Percentiles rank a stretch among this genome's conserved stretches.
phyloP scores from a whole-genome alignment of 1,140 invertebrate genomes.

The Drosophila eugracilis region DNA sequence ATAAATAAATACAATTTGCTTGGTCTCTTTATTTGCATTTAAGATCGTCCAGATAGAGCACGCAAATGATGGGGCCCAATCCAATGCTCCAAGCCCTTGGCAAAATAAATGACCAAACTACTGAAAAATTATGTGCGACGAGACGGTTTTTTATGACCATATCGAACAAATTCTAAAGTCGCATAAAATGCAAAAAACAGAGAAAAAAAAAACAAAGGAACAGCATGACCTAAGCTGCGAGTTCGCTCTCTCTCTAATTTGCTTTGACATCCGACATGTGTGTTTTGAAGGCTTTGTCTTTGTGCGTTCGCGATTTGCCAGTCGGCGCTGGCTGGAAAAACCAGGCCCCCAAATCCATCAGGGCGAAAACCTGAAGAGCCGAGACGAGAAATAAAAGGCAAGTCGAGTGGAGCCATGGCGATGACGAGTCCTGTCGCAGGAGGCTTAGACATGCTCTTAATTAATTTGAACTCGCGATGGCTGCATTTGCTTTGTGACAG shows the following conservation, averaged over 20 bases:
- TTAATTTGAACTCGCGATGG: constrained; percentile 66
- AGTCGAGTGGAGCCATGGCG: constrained; percentile 3
- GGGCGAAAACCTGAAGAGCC: constrained; percentile 55
- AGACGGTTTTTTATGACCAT: constrained; percentile 46
- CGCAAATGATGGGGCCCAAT: constrained; percentile 58
- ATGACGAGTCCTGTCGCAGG: constrained; percentile 44
- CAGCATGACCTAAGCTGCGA: constrained; percentile 34
- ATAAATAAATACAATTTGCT: constrained; percentile 82
- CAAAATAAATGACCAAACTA: constrained; percentile 52
- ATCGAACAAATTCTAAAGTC: constrained; percentile 45
- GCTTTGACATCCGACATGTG: constrained; percentile 68
- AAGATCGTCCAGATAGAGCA: constrained; percentile 75
- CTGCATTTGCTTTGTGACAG: constrained; percentile 60
- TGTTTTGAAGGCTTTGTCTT: constrained; percentile 74
- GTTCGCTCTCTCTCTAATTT: constrained; percentile 57
- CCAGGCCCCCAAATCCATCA: constrained; percentile 51
- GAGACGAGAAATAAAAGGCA: background rate
- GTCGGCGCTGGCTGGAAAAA: constrained; percentile 55
- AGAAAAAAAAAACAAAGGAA: background rate
- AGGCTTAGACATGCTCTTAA: constrained; percentile 64
- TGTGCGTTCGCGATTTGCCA: constrained; percentile 60
- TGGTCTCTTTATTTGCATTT: constrained; percentile 75
- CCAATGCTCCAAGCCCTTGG: constrained; percentile 1
- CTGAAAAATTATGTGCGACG: constrained; percentile 57
- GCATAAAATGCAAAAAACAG: constrained; percentile 51